Conservation (phyloP, 2,797 vertebrate genomes). For the Gymnothorax javanicus region DNA sequence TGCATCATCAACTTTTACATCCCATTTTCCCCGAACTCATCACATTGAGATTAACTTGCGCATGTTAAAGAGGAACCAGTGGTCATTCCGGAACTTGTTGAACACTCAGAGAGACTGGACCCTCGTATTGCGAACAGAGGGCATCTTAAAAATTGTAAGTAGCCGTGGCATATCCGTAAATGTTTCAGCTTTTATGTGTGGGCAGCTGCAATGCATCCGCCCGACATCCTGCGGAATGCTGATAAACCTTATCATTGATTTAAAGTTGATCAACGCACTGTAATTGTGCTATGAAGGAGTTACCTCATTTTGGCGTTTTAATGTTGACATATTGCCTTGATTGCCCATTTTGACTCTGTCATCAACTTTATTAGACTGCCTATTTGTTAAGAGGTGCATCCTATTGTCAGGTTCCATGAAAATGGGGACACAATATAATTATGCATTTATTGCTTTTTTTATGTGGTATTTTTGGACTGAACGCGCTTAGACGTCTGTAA, state of each 20-base stretch:
- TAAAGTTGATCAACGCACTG: background rate
- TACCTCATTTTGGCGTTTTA: background rate
- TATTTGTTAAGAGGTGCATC: background rate
- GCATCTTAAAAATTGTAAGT: slow-evolving; percentile 48
- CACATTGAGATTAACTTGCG: slow-evolving; percentile 65
- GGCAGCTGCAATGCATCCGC: background rate
- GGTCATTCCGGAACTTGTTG: slow-evolving; percentile 75
- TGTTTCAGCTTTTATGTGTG: background rate
- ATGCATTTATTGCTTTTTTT: slow-evolving; percentile 4
- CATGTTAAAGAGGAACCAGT: slow-evolving; percentile 66
- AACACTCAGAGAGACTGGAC: slow-evolving; percentile 54
- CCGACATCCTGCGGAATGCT: background rate
- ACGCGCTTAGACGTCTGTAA: background rate
- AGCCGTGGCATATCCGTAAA: slow-evolving; percentile 23
- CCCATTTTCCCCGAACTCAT: slow-evolving; percentile 57
- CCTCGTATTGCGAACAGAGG: slow-evolving; percentile 33
- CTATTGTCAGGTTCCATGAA: background rate
- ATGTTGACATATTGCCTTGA: background rate
- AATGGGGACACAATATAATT: background rate
- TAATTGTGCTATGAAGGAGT: background rate
- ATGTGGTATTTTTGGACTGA: background rate
- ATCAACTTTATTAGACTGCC: background rate
- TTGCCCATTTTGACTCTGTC: background rate
- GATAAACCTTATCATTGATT: background rate
- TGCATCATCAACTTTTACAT: slow-evolving; percentile 57